These are phyloP conservation scores for Polia nebulosa DNA, from an alignment of 2,888 invertebrate species.

Conservation along the genomic window DNA sequence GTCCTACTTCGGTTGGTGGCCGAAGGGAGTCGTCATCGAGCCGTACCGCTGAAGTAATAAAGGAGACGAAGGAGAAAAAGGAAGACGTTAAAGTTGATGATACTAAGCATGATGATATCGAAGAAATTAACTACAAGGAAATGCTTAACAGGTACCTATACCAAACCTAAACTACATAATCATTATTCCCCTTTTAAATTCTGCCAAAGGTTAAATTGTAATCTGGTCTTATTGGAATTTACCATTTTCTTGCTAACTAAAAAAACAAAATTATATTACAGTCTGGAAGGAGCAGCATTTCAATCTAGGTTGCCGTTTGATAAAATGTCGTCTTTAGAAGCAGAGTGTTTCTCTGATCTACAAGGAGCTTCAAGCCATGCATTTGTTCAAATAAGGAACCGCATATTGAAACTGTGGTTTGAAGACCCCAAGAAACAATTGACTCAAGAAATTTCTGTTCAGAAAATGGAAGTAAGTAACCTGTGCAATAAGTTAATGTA, in stretches of 20 bases:
- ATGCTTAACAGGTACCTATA: constrained; percentile 68
- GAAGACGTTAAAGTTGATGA: constrained; percentile 92
- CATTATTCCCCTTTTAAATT: not conserved
- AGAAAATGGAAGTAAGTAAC: constrained; percentile 92
- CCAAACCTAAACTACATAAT: not conserved
- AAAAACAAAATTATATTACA: constrained; percentile 68
- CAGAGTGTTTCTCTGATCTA: constrained; percentile 98
- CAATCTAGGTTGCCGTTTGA: constrained; percentile 98
- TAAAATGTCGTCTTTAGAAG: constrained; percentile 98
- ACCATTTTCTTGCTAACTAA: no score
- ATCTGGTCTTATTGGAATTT: no score
- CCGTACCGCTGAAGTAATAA: constrained; percentile 82
- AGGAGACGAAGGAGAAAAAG: constrained; percentile 84
- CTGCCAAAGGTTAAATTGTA: not conserved
- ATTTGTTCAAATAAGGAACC: constrained; percentile 97
- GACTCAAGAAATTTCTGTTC: constrained; percentile 95
- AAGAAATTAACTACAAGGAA: constrained; percentile 86
- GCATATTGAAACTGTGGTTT: constrained; percentile 98
- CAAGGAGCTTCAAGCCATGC: constrained; percentile 96
- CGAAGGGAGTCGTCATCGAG: constrained; percentile 90
- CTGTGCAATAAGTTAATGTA: constrained; percentile 5
- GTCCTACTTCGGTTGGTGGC: constrained; percentile 89
- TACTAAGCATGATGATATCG: constrained; percentile 92
- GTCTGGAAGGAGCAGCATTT: constrained; percentile 98
- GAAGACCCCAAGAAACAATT: constrained; percentile 98